Evolutionary conservation across 2,113 vertebrate genomes (phyloP), one percentile per base, ranked within the genome.

Genomic region (Rana temporaria): DNA sequence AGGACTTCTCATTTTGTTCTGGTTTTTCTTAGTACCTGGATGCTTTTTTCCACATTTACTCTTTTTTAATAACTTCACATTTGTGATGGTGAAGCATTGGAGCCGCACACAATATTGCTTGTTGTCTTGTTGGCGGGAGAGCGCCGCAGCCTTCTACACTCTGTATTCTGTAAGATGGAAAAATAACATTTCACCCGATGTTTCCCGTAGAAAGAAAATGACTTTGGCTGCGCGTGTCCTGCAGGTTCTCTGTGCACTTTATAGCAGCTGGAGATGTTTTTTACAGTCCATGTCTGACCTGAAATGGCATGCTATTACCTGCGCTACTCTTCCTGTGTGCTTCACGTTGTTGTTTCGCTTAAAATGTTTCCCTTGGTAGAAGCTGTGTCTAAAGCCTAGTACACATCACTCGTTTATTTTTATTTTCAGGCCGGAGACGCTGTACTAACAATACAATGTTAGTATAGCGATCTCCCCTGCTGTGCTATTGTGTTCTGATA

Each of bases 141-240:
- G 53, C 24, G 53, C 22, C 57, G 42, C 24, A 2, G 52, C 52
- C 57, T 30, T 57, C 70, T 32, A 14, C 24, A 11, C 22, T 56
- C 52, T 30, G 52, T 19, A 57, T 22, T 34, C 53, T 30, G 17
- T 73, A 73, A 2, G 24, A 24, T 32, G 22, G 20, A 26, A 73
- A 42, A 73, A 73, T 57, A 30, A 73, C 70, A 73, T 73, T 73
- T 57, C 53, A 53, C 53, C 70, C 30, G 53, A 30, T 26, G 32
- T 73, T 24, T 73, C 70, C 26, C 17, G 57, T 9, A 57, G 70
- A 73, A 57, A 30, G 69, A 56, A 72, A 73, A 57, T 73, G 53
- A 57, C 57, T 73, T 73, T 57, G 53, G 48, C 70, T 73, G 70
- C 70, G 18, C 26, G 32, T 73, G 24, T 57, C 53, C 20, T 52